Percentiles rank a stretch among this genome's conserved stretches.
phyloP scores from a whole-genome alignment of 2,113 vertebrate genomes.

The Notiomystis cincta region DNA sequence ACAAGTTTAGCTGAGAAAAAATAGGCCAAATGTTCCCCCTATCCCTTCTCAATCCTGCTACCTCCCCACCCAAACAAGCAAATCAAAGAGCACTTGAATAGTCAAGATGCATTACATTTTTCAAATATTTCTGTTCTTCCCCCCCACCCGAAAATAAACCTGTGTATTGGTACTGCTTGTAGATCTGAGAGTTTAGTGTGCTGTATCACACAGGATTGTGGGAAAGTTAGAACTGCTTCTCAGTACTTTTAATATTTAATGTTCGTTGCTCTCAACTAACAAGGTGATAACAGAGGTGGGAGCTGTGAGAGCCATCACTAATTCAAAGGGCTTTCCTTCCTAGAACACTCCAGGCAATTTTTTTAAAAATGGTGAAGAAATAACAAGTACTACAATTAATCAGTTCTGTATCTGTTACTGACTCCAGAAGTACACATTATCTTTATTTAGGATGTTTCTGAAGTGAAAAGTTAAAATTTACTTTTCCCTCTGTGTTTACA shows the following conservation, averaged over 20 bases:
- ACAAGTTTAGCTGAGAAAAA: neutral
- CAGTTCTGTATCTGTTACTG: neutral
- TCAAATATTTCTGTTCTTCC: neutral
- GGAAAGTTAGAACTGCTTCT: neutral
- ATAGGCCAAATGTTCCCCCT: neutral
- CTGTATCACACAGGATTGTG: neutral
- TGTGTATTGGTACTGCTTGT: neutral
- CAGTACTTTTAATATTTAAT: neutral
- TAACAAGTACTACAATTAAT: neutral
- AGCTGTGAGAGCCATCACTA: neutral
- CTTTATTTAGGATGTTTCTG: neutral
- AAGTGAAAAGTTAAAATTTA: neutral
- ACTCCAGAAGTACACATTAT: neutral
- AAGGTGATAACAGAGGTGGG: neutral
- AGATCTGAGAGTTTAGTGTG: neutral
- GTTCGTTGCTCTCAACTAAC: neutral
- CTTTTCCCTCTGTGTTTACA: neutral
- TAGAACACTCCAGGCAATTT: neutral
- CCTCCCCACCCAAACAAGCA: neutral
- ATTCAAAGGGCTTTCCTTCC: neutral
- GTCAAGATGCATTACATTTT: neutral
- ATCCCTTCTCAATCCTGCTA: neutral
- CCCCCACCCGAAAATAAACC: fast-evolving
- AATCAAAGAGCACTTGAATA: neutral
- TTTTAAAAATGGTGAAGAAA: neutral